Percentiles rank a stretch among this genome's conserved stretches.
phyloP scores from a whole-genome alignment of 23 tunicate species.

The Ascidia mentula region DNA sequence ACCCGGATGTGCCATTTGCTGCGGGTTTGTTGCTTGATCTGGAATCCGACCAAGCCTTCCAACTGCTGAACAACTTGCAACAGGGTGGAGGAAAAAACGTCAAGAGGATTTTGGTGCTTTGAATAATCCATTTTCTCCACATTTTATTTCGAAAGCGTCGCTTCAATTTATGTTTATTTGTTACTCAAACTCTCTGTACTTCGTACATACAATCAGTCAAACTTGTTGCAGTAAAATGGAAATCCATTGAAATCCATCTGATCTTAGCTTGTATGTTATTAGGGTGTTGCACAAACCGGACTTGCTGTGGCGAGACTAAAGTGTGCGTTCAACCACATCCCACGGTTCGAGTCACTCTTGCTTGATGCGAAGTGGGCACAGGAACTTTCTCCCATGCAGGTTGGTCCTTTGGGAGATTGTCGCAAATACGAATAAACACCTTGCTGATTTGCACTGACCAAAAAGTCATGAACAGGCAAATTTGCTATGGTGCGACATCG shows the following conservation, averaged over 20 bases:
- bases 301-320: background rate
- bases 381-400: conserved; percentile 19
- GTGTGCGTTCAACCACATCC: conserved; percentile 16
- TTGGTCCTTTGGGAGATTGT: conserved; percentile 1
- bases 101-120: conserved; percentile 49
- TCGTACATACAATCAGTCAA: too few relatives aligned
- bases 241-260: too few relatives aligned
- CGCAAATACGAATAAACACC: too few relatives aligned
- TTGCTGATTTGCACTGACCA: too few relatives aligned
- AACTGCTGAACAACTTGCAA: conserved; percentile 29
- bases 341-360: conserved; percentile 18
- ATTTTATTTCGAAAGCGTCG: too few relatives aligned
- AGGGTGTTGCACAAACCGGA: conserved; percentile 31
- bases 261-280: too few relatives aligned
- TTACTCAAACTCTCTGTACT: too few relatives aligned
- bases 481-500: too few relatives aligned
- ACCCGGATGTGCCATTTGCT: conserved; percentile 35
- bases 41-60: conserved; percentile 6
- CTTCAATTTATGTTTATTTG: too few relatives aligned
- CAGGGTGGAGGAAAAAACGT: conserved; percentile 33
- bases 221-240: too few relatives aligned
- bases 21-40: conserved; percentile 34
- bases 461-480: too few relatives aligned
- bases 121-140: too few relatives aligned
- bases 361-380: conserved; percentile 51